A percentile compares a stretch with the other conserved stretches of the same genome.
Conservation (phyloP, 2,113 vertebrate genomes). For the Larimichthys polyactis region DNA sequence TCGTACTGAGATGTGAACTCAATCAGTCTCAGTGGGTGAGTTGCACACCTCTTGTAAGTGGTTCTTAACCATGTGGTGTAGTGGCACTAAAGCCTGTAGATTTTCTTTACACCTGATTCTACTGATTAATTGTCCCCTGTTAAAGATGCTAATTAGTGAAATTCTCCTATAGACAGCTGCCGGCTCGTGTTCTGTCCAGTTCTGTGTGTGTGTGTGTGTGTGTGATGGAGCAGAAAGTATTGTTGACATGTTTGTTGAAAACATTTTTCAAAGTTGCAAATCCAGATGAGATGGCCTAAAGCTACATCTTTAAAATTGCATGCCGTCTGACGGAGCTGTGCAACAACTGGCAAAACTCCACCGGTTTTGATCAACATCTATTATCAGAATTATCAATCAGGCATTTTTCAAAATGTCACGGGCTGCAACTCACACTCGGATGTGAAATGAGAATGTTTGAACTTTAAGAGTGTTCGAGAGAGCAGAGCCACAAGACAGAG, state of each 20-base stretch:
- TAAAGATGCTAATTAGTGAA: slow-evolving; percentile 2
- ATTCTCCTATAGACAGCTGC: neutral
- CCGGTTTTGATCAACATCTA: slow-evolving; percentile 40
- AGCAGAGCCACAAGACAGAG: slow-evolving; percentile 19
- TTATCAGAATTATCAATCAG: slow-evolving; percentile 45
- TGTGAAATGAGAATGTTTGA: slow-evolving; percentile 1
- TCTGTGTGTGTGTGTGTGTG: neutral
- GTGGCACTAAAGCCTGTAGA: neutral
- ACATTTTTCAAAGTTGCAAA: slow-evolving; percentile 24
- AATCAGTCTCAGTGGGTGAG: slow-evolving; percentile 26
- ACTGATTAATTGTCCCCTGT: slow-evolving; percentile 2
- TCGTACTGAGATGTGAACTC: slow-evolving; percentile 9
- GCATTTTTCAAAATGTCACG: slow-evolving; percentile 31
- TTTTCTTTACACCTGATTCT: neutral
- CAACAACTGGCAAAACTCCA: slow-evolving; percentile 24
- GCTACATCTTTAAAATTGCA: slow-evolving; percentile 27
- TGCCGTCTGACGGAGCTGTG: slow-evolving; percentile 25
- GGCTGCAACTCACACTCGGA: neutral
- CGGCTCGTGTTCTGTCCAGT: neutral
- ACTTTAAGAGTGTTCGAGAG: slow-evolving; percentile 1
- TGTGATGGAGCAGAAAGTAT: neutral
- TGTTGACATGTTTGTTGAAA: neutral
- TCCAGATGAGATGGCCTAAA: slow-evolving; percentile 15
- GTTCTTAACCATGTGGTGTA: neutral
- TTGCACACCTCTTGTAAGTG: neutral